These are phyloP conservation scores for Synanthedon myopaeformis DNA, from an alignment of 2,888 invertebrate species.

Conservation along the genomic window DNA sequence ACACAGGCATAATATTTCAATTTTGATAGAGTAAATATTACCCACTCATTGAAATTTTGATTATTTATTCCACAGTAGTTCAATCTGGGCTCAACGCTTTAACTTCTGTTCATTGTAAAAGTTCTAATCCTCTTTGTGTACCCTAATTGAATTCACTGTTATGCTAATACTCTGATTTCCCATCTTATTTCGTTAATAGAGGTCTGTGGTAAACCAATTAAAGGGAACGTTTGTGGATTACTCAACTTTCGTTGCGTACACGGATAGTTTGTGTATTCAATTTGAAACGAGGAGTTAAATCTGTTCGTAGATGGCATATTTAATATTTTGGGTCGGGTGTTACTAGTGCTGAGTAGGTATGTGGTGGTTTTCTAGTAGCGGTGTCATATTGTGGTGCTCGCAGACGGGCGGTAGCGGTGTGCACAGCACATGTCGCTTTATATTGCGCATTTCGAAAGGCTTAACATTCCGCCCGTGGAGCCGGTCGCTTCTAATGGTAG, in stretches of 20 bases:
- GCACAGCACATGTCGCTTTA: constrained; percentile 33
- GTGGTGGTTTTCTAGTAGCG: too few species aligned
- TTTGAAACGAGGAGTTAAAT: constrained; percentile 39
- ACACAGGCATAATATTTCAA: constrained; percentile 25
- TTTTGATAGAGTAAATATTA: constrained; percentile 18
- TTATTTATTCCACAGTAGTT: constrained; percentile 56
- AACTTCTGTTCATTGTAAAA: constrained; percentile 68
- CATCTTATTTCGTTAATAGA: constrained; percentile 71
- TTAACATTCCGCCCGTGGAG: constrained; percentile 42
- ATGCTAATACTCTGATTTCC: constrained; percentile 71
- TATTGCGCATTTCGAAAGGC: constrained; percentile 44
- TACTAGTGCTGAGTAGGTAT: too few species aligned
- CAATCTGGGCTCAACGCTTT: constrained; percentile 47
- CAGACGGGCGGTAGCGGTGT: constrained; percentile 24
- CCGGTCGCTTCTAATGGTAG: constrained; percentile 36
- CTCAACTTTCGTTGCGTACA: constrained; percentile 48
- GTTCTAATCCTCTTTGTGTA: constrained; percentile 70
- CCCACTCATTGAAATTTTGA: constrained; percentile 55
- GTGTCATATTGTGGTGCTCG: neutral
- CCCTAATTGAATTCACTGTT: constrained; percentile 70
- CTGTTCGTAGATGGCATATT: constrained; percentile 15
- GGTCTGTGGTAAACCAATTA: constrained; percentile 68
- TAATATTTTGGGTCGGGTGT: constrained; percentile 13
- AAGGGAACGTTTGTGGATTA: constrained; percentile 65
- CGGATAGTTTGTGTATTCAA: constrained; percentile 48